phyloP scores from a whole-genome alignment of 1,140 invertebrate species.

The Antheraea pernyi region DNA sequence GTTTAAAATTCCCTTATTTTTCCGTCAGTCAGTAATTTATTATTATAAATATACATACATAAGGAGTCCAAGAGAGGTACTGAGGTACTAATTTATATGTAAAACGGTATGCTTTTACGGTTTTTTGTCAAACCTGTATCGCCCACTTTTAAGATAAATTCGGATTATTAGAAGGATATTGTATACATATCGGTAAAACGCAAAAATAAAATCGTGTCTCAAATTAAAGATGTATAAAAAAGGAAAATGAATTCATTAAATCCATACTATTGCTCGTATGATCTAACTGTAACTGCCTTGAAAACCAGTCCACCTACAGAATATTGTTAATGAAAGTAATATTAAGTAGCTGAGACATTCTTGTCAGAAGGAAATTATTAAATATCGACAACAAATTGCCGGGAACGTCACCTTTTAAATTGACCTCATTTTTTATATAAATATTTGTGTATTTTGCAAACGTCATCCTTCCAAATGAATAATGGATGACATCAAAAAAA shows the following conservation, averaged over 20 bases:
- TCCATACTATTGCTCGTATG: neutral
- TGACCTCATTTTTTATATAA: neutral
- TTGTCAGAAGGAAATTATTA: neutral
- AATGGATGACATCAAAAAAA: neutral
- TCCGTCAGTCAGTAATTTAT: too few relatives aligned
- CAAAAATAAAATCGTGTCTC: neutral
- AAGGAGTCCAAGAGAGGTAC: too few relatives aligned
- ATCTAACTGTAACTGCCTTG: neutral
- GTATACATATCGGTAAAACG: neutral
- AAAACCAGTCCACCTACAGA: conserved; percentile 2
- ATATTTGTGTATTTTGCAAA: neutral
- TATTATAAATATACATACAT: too few relatives aligned
- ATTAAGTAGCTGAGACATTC: conserved; percentile 1
- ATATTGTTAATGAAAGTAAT: neutral
- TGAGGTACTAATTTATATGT: too few relatives aligned
- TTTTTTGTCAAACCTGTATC: neutral
- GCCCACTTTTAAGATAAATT: neutral
- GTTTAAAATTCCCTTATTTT: too few relatives aligned
- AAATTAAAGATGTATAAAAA: conserved; percentile 2
- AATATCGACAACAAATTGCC: neutral
- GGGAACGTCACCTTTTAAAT: neutral
- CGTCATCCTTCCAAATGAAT: neutral
- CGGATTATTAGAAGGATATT: neutral
- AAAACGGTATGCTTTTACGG: too few relatives aligned
- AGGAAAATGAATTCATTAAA: neutral